phyloP scores from a whole-genome alignment of 1,140 invertebrate species.

The Zophobas atratus region DNA sequence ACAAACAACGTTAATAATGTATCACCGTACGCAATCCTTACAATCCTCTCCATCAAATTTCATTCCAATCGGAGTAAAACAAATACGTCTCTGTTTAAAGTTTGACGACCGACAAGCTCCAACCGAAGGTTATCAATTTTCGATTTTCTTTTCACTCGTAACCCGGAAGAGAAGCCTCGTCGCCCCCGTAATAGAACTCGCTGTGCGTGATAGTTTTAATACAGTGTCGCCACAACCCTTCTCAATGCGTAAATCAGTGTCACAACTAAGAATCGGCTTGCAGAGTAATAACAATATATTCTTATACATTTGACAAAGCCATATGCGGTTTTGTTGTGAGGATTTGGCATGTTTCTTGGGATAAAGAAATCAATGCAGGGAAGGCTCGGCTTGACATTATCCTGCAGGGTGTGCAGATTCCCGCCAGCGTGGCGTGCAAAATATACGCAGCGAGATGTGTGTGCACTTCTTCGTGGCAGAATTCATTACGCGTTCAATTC shows the following conservation, averaged over 20 bases:
- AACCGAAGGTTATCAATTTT: too few species aligned
- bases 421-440: conserved; percentile 8
- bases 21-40: too few species aligned
- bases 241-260: background rate
- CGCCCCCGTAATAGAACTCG: too few species aligned
- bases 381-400: conserved; percentile 2
- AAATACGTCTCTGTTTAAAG: too few species aligned
- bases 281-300: conserved; percentile 18
- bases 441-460: conserved; percentile 4
- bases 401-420: conserved; percentile 5
- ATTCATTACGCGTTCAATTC: conserved; percentile 6
- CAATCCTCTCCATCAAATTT: too few species aligned
- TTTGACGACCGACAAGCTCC: too few species aligned
- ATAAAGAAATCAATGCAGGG: conserved; percentile 35
- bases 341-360: conserved; percentile 28
- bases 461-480: conserved; percentile 13
- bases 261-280: background rate
- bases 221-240: too few species aligned
- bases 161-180: too few species aligned
- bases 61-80: too few species aligned
- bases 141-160: too few species aligned
- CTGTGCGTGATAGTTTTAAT: too few species aligned
- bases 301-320: conserved; percentile 28
- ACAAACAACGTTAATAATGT: too few species aligned
- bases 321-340: conserved; percentile 29